Evolutionary conservation across 2,113 vertebrate species (phyloP).

Genomic region (Pseudolaguvia tuberculata): DNA sequence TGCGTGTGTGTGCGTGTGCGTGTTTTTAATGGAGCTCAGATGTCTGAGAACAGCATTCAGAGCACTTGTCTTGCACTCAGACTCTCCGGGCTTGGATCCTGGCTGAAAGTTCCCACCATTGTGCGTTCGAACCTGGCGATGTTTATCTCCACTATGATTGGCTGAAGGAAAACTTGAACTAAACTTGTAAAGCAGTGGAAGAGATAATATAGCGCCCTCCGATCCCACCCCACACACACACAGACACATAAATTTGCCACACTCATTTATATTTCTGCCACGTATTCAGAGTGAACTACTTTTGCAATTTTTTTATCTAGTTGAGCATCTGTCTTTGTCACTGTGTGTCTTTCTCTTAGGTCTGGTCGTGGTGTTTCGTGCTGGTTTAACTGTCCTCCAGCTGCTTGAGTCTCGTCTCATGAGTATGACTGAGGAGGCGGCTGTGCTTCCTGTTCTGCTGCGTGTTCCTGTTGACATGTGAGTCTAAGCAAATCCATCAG

Average conservation of each 20-base stretch:
- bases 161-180: no score
- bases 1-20: not conserved
- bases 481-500: slow-evolving; percentile 43
- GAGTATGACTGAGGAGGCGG: slow-evolving; percentile 61
- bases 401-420: slow-evolving; percentile 65
- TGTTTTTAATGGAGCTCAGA: not conserved
- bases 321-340: not conserved
- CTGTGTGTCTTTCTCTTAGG: slow-evolving; percentile 49
- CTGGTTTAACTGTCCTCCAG: slow-evolving; percentile 61
- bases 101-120: not conserved
- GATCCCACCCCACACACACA: not conserved
- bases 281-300: no score
- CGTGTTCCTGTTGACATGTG: slow-evolving; percentile 68
- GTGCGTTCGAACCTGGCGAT: not conserved
- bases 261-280: not conserved
- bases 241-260: not conserved
- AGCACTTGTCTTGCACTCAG: not conserved
- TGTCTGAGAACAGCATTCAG: not conserved
- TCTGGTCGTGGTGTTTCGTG: slow-evolving; percentile 61
- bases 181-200: no score
- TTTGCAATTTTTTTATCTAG: not conserved
- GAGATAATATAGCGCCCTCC: no score
- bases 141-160: not conserved
- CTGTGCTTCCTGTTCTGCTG: slow-evolving; percentile 62
- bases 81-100: not conserved